Percentiles rank a stretch among this genome's conserved stretches.
These are phyloP conservation scores for Sardina pilchardus DNA, from an alignment of 2,113 vertebrate genomes.

Conservation along the genomic window DNA sequence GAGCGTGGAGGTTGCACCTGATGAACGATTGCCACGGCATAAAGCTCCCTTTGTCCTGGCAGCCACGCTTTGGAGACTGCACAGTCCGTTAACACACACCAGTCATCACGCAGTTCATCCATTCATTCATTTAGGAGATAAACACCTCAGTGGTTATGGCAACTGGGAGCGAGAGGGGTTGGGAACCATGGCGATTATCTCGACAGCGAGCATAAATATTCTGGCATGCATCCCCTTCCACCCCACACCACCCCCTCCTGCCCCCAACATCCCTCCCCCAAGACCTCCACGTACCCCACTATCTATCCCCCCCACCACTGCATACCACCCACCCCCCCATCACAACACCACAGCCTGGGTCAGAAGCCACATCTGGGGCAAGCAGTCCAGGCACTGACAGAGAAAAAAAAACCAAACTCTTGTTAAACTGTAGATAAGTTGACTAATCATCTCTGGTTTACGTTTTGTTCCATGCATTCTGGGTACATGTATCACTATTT, in stretches of 20 bases:
- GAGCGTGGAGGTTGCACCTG: conserved; percentile 28
- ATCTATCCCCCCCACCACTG: conserved; percentile 34
- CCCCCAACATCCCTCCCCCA: conserved; percentile 47
- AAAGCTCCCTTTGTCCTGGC: conserved; percentile 47
- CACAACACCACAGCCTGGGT: conserved; percentile 23
- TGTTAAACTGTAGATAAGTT: conserved; percentile 7
- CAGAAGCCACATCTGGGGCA: conserved; percentile 41
- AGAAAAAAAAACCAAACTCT: neutral
- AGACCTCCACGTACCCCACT: conserved; percentile 32
- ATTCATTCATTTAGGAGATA: conserved; percentile 68
- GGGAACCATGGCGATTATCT: conserved; percentile 70
- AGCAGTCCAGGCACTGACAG: neutral
- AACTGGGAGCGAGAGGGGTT: conserved; percentile 63
- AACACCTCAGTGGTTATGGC: conserved; percentile 72
- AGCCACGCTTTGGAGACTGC: conserved; percentile 23
- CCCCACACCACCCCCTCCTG: conserved; percentile 37
- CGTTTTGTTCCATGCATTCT: neutral
- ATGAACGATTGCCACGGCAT: conserved; percentile 33
- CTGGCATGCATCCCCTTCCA: conserved; percentile 75
- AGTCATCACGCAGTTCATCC: conserved; percentile 68
- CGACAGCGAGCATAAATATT: conserved; percentile 79
- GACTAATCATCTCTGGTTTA: neutral
- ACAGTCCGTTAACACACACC: conserved; percentile 24
- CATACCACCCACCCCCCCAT: neutral
- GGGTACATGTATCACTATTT: neutral